These are phyloP conservation scores for Parthenolecanium corni DNA, from an alignment of 2,888 invertebrate genomes.

Conservation along the genomic window DNA sequence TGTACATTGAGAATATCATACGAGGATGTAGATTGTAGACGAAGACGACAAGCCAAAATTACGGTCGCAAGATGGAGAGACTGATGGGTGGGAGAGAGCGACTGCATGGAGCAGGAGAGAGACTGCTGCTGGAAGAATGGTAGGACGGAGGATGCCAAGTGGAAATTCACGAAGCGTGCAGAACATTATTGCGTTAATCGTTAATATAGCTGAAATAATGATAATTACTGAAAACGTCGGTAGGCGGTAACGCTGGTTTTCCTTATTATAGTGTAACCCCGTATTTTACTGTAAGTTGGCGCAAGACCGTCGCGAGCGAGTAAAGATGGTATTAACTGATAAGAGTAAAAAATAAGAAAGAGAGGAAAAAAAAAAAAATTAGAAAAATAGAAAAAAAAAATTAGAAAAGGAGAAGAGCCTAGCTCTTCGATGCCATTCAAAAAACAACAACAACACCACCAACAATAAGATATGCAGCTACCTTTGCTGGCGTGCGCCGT, in stretches of 20 bases:
- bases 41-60: no score
- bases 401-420: background rate
- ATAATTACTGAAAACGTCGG: slow-evolving; percentile 27
- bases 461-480: slow-evolving; percentile 19
- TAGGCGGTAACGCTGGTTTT: slow-evolving; percentile 28
- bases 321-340: slow-evolving; percentile 27
- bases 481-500: slow-evolving; percentile 25
- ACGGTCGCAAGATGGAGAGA: no score
- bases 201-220: slow-evolving; percentile 28
- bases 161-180: slow-evolving; percentile 25
- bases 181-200: slow-evolving; percentile 28
- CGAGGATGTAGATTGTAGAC: no score
- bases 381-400: background rate
- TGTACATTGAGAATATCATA: no score
- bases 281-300: slow-evolving; percentile 24
- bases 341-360: background rate
- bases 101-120: no score
- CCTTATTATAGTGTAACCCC: slow-evolving; percentile 27
- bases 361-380: no score
- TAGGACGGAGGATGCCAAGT: background rate
- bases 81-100: no score
- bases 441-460: slow-evolving; percentile 8
- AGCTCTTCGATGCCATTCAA: slow-evolving; percentile 9
- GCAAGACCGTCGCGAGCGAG: slow-evolving; percentile 28
- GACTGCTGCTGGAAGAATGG: no score